Base-by-base conservation (phyloP, 2,888 invertebrate genomes). In the Eristalinus aeneus region DNA sequence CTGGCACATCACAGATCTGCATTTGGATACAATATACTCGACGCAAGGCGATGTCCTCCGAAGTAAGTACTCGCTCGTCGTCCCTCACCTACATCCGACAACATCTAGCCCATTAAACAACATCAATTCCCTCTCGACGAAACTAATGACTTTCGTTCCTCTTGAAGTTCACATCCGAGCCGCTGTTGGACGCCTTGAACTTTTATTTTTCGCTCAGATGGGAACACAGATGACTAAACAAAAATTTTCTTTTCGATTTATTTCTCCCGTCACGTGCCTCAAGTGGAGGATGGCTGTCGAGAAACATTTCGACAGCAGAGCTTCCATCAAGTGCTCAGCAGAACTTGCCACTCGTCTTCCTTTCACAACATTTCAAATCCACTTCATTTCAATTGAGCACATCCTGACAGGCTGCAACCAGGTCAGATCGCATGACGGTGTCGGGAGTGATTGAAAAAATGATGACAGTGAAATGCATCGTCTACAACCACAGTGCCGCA, bases 1-100 rank as follows among this genome's bases (percentile, higher is more conserved):
- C 93, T 98, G 98, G 98, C 98, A 98, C 93, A 97, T 98, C 91
- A 97, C 97, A 88, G 98, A 98, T 93, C 95, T 98, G 89, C 98
- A 98, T 93, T 96, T 97, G 93, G 97, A 98, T 92, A 95, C 96
- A 6, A 95, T 96, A 89, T 97, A 97, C 92, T 96, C 96, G 89
- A 94, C 95, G 73, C 94, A 95, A 89, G 96, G 96, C 79, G 96
- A 96, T 92, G 94, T 95, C 89, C 94, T 94, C 91, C 94, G 95
- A 94, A 95, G 96, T 96, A 94, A 95, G 95, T 95, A 93, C 27
- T 16, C 16, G 2, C 5, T 6, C 1, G 5, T n/a, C 6, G n/a
- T n/a, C n/a, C 34, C 34, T 46, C n/a, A 46, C n/a, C n/a, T 46
- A 46, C n/a, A 46, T 16, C 34, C 39, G 23, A 39, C 22, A 39